Evolutionary conservation across 2,113 vertebrate genomes (phyloP), one percentile per base, ranked within the genome.

Genomic region (Todiramphus saurophagus): DNA sequence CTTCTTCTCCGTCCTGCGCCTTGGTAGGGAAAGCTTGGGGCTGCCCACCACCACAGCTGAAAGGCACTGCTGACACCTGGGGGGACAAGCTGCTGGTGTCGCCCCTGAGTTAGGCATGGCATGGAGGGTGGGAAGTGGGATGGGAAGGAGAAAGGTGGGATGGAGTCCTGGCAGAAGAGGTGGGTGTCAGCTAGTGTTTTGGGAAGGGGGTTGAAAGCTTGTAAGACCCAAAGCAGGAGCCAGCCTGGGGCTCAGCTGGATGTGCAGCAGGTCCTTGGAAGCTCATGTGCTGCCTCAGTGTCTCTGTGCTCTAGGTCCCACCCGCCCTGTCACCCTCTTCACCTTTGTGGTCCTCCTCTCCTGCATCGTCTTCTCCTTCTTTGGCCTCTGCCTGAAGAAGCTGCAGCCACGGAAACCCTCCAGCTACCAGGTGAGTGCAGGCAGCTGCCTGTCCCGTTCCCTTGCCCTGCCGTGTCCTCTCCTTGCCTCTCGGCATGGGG

Each of bases 1-100:
- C 80, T 99, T 99, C 98, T 99, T 99, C 98, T 99, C 99, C 4
- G 62, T 99, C 80, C 98, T 99, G 76, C 98, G 99, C 85, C 97
- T 99, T 16, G 99, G 99, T 99, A 98, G 53, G 98, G 56, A 89
- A 48, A 78, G 83, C 19, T 23, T 20, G 5, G 28, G 46, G 30
- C 59, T 84, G 10, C 1, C 1, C 5, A n/a, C 16, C 0, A 0
- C 21, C 58, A 4, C 56, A 77, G 33, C 50, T 43, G 35, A 46
- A 37, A 30, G 28, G 70, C 11, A 2, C 35, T 30, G 58, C 59
- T 85, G 23, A 39, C 16, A 11, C 13, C 5, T 41, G 51, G 53
- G n/a, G 37, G 24, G 70, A 58, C 0, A 0, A 87, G 50, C 50
- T 4, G 1, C 50, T 2, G 3, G 23, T 68, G 79, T 84, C 27